phyloP scores from a whole-genome alignment of 2,113 vertebrate genomes.

The Crotalus horridus region DNA sequence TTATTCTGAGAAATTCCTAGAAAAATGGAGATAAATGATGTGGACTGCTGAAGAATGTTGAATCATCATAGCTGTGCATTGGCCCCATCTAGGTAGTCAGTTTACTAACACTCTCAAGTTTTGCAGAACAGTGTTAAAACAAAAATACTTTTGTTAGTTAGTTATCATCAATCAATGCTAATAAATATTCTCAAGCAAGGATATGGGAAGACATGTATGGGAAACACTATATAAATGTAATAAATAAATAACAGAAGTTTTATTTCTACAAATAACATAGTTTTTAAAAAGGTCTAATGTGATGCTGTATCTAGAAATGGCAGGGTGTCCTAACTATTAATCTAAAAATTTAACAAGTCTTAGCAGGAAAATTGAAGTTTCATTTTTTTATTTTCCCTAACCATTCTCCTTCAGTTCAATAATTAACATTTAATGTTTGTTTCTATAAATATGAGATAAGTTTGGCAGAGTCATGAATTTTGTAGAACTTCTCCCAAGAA shows the following conservation, averaged over 20 bases:
- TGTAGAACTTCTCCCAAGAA: neutral
- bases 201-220: neutral
- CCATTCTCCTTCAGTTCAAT: neutral
- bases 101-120: neutral
- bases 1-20: neutral
- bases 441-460: neutral
- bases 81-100: neutral
- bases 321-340: neutral
- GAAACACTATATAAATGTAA: neutral
- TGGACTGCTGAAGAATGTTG: too few species aligned
- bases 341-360: neutral
- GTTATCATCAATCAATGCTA: neutral
- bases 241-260: neutral
- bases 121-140: neutral
- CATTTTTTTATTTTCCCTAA: neutral
- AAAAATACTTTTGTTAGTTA: neutral
- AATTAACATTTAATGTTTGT: neutral
- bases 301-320: neutral
- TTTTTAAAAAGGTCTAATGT: neutral
- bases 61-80: neutral
- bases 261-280: neutral
- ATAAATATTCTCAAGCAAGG: neutral
- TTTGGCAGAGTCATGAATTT: neutral
- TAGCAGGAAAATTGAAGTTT: neutral
- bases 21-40: neutral